phyloP scores from a whole-genome alignment of 2,797 vertebrate species.

The Myotis vivesi region DNA sequence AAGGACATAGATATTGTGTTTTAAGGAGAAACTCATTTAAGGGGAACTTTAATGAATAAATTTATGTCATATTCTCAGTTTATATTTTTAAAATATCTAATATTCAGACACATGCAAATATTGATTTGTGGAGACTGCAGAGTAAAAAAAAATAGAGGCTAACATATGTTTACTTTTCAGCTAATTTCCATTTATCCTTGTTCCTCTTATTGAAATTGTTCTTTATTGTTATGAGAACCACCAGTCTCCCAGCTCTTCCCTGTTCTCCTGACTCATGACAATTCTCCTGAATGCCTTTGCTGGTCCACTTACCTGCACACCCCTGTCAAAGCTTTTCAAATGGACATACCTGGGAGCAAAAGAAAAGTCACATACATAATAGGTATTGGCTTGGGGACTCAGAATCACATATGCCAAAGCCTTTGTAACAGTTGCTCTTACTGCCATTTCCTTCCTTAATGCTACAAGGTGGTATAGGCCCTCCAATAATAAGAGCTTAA shows the following conservation, averaged over 20 bases:
- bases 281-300: background rate
- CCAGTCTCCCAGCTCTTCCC: background rate
- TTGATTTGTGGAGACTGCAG: background rate
- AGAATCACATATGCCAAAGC: background rate
- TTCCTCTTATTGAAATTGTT: background rate
- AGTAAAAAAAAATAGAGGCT: background rate
- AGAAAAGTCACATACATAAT: background rate
- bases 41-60: constrained; percentile 2
- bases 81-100: constrained; percentile 1
- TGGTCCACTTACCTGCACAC: background rate
- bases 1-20: background rate
- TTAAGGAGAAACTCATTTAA: constrained; percentile 18
- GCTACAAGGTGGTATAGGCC: background rate
- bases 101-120: constrained; percentile 11
- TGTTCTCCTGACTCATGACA: background rate
- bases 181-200: background rate
- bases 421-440: background rate
- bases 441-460: background rate
- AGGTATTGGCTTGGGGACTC: background rate
- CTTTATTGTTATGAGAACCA: background rate
- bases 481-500: background rate
- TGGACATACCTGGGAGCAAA: background rate
- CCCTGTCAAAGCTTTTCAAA: background rate
- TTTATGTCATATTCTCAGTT: background rate
- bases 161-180: background rate